Evolutionary conservation across 2,888 invertebrate species (phyloP), one percentile per base, ranked within the genome.

Genomic region (Dasypogon diadema): DNA sequence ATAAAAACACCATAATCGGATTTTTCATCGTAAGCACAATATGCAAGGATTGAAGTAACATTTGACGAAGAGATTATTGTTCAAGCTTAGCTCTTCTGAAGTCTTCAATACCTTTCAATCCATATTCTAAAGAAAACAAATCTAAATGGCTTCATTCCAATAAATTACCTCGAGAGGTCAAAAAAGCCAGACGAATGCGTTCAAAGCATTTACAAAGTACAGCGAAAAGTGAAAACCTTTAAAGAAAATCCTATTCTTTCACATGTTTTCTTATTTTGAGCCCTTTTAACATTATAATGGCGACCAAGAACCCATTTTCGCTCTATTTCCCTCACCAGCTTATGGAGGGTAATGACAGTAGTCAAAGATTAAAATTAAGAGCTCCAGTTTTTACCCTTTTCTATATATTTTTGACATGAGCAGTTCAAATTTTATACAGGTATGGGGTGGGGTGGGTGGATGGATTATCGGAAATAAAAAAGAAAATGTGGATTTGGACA

Each of bases 121-220:
- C 22, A 18, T 6, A 12, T 8, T 18, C 5, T 3, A 22, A 54
- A 22, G 21, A 54, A 54, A 54, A 18, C 22, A 14, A 18, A 54
- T 18, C 18, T 54, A 68, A 68, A 68, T 48, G 65, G 65, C 48
- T 68, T 68, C 65, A 68, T 68, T 68, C 65, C 65, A 48, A 18
- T 48, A 68, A 68, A 68, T 68, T 68, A 48, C 65, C 48, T 54
- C 65, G n/a, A 46, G 14, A 68, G 65, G 65, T 68, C 65, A 68
- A 24, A 68, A 68, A 48, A 48, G 65, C 26, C 65, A 68, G 65
- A 68, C 65, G 48, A 68, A 68, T 68, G 24, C 65, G 48, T 48
- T 65, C 2, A 24, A 24, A 46, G 16, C 48, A 24, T 68, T 68
- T 26, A 48, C 54, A 48, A 68, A 68, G 16, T 48, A 24, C 65